Conservation (phyloP, 1,140 invertebrate genomes). For the Lasaia peninsularis region DNA sequence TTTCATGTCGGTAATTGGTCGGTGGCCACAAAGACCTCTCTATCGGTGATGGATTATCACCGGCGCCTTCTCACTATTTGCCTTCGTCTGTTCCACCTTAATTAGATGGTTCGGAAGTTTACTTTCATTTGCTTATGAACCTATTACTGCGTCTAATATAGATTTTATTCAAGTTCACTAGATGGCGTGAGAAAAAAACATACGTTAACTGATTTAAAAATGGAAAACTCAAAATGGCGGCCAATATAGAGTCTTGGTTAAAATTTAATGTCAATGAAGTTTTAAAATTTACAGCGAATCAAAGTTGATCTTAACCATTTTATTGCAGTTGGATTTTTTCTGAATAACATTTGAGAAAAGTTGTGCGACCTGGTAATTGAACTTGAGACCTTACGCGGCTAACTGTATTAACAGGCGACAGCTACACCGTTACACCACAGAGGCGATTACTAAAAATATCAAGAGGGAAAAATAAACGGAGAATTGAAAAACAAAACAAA, state of each 20-base stretch:
- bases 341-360: too few species aligned
- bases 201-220: not conserved
- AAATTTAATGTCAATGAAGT: too few species aligned
- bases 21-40: slow-evolving; percentile 71
- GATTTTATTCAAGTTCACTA: slow-evolving; percentile 56
- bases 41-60: slow-evolving; percentile 75
- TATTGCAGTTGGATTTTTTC: too few species aligned
- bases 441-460: not conserved
- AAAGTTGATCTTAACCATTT: too few species aligned
- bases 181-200: slow-evolving; percentile 31
- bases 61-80: slow-evolving; percentile 68
- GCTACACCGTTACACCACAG: too few species aligned
- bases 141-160: slow-evolving; percentile 70
- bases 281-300: too few species aligned
- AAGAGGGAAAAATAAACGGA: slow-evolving; percentile 1
- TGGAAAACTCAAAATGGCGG: too few species aligned
- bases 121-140: slow-evolving; percentile 68
- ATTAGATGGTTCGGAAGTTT: slow-evolving; percentile 73
- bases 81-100: slow-evolving; percentile 57
- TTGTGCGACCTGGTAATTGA: too few species aligned
- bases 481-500: slow-evolving; percentile 43
- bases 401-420: too few species aligned
- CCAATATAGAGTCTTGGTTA: too few species aligned
- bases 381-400: too few species aligned
- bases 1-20: slow-evolving; percentile 76